Base-by-base conservation (phyloP, 2,113 vertebrate genomes). In the Leucopsar rothschildi region DNA sequence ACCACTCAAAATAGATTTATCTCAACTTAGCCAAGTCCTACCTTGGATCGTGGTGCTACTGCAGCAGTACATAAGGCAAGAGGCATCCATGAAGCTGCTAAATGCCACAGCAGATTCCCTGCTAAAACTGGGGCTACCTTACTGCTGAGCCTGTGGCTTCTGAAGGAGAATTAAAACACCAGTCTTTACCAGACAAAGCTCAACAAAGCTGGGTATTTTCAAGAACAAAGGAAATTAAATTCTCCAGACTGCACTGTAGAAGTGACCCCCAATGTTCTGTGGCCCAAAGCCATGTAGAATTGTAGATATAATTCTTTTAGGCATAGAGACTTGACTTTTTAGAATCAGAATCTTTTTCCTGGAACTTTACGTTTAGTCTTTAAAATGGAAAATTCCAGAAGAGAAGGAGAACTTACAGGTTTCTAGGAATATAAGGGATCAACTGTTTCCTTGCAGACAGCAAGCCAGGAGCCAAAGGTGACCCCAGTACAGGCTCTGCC, bases 141-240 rank as follows among this genome's bases (percentile, higher is more conserved):
- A 22, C 37, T 86, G 66, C 50, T 76, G 13, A 79, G 37, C 35
- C 66, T 83, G 31, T 0, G 2, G 35, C 49, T 82, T 66, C 66
- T 88, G n/a, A 60, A 76, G 35, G 24, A 13, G 44, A 82, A 87
- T 55, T 60, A 95, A 76, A 88, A 52, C 39, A 60, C 6, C 0
- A 0, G 44, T 31, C 60, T 82, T 81, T 64, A 86, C 39, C 27
- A 55, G 65, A 69, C 35, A 71, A 78, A 83, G 35, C 27, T 91
- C 28, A 81, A 73, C 77, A 92, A 93, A 95, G 22, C 24, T 60
- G 28, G 3, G 9, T 82, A 64, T 69, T 95, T 85, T 40, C 66
- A 87, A 28, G 49, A 84, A 78, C 11, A 66, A 82, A 61, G 33
- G 70, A 91, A 90, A 91, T 82, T 29, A 89, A 79, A 45, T 82